phyloP scores from a whole-genome alignment of 1,140 invertebrate genomes.

The Pectinophora gossypiella region DNA sequence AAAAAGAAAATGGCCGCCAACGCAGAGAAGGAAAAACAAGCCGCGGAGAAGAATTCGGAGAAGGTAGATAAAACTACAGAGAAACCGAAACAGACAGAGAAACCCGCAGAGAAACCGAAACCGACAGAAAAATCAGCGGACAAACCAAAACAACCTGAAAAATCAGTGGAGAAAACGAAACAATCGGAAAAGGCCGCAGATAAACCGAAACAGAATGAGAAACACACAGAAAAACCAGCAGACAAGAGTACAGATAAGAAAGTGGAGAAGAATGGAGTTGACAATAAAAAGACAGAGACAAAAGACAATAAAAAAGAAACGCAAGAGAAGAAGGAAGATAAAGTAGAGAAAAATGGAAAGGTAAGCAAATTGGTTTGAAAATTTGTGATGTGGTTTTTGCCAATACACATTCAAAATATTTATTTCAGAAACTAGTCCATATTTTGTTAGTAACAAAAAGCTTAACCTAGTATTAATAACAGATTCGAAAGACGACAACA shows the following conservation, averaged over 20 bases:
- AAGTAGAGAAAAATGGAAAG: constrained; percentile 50
- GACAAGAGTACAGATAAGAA: constrained; percentile 31
- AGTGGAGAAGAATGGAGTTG: constrained; percentile 21
- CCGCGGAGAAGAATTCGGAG: constrained; percentile 28
- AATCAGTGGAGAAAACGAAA: constrained; percentile 9
- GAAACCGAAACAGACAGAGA: constrained; percentile 24
- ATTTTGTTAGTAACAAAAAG: too few relatives aligned
- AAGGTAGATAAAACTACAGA: constrained; percentile 19
- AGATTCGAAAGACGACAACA: too few relatives aligned
- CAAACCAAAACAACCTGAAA: not conserved
- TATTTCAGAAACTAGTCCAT: too few relatives aligned
- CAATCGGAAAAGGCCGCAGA: too few relatives aligned
- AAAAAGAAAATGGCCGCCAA: constrained; percentile 65
- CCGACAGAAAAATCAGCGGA: constrained; percentile 4
- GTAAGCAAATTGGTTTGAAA: too few relatives aligned
- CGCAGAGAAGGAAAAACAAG: constrained; percentile 58
- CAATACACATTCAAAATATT: too few relatives aligned
- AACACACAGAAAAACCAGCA: constrained; percentile 8
- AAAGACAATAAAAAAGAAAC: constrained; percentile 13
- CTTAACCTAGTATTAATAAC: too few relatives aligned
- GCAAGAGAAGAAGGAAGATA: constrained; percentile 14
- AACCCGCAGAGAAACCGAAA: constrained; percentile 21
- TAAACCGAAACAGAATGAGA: not conserved
- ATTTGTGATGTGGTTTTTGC: too few relatives aligned
- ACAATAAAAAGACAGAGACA: constrained; percentile 27